Percentiles rank a stretch among this genome's conserved stretches.
These are phyloP conservation scores for Dryoscopus gambensis DNA, from an alignment of 2,113 vertebrate species.

Conservation along the genomic window DNA sequence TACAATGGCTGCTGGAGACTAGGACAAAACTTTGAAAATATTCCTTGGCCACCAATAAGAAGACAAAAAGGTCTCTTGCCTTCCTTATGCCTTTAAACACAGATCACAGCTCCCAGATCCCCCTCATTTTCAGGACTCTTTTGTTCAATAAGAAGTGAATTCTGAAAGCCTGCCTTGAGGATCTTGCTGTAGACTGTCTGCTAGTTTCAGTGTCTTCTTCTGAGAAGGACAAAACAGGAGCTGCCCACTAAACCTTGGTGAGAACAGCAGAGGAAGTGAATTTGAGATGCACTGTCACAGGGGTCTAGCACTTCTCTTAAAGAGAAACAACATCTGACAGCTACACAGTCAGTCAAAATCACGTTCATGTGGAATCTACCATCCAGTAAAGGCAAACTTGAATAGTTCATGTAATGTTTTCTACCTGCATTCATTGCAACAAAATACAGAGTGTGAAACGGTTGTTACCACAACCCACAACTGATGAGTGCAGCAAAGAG, in stretches of 20 bases:
- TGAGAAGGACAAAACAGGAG: background rate
- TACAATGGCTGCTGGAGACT: background rate
- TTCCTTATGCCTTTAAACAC: background rate
- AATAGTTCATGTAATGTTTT: background rate
- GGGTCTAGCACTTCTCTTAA: background rate
- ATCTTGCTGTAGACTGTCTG: background rate
- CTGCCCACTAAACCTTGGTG: background rate
- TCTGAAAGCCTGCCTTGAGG: background rate
- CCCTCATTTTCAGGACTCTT: background rate
- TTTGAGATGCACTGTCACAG: background rate
- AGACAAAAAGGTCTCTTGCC: background rate
- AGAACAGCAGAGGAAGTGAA: background rate
- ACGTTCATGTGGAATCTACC: background rate
- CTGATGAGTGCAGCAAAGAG: background rate
- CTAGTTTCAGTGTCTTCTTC: background rate
- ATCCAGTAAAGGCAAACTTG: background rate
- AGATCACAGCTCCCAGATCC: background rate
- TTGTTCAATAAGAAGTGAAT: background rate
- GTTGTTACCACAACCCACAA: background rate
- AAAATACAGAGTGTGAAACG: background rate
- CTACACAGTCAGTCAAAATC: background rate
- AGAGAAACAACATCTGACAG: background rate
- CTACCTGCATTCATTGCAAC: background rate
- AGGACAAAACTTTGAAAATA: background rate
- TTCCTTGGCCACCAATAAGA: fast-evolving